These are phyloP conservation scores for Micrasema longulum DNA, from an alignment of 1,140 invertebrate species.

Conservation along the genomic window DNA sequence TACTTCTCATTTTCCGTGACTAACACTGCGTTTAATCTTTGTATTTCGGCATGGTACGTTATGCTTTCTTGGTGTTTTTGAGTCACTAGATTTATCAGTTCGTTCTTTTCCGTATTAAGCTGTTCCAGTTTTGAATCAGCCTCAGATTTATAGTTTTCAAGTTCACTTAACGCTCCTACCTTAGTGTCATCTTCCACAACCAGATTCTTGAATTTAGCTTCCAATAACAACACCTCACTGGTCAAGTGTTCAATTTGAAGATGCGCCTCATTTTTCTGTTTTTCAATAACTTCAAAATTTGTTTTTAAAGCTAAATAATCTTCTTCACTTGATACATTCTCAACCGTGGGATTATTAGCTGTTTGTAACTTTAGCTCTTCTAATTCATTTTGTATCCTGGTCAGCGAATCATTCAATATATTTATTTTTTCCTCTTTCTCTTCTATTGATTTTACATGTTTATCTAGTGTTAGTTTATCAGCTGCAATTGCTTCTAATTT, in stretches of 20 bases:
- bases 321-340: not conserved
- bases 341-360: conserved; percentile 49
- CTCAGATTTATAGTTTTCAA: conserved; percentile 57
- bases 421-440: conserved; percentile 1
- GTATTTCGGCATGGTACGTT: conserved; percentile 85
- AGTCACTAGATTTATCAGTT: conserved; percentile 80
- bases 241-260: not conserved
- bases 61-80: conserved; percentile 87
- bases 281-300: conserved; percentile 17
- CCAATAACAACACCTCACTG: conserved; percentile 34
- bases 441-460: conserved; percentile 31
- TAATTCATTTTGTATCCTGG: not conserved
- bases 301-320: conserved; percentile 21
- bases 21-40: conserved; percentile 75
- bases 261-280: conserved; percentile 2
- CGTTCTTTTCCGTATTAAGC: conserved; percentile 73
- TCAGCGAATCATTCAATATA: conserved; percentile 3
- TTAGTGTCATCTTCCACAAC: conserved; percentile 44
- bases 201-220: conserved; percentile 50
- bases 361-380: not conserved
- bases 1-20: conserved; percentile 58
- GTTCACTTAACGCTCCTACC: conserved; percentile 55
- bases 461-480: conserved; percentile 51
- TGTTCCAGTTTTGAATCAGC: conserved; percentile 61
- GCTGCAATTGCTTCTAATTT: not conserved